Evolutionary conservation across 2,113 vertebrate species (phyloP).

Genomic region (Oncorhynchus masou): DNA sequence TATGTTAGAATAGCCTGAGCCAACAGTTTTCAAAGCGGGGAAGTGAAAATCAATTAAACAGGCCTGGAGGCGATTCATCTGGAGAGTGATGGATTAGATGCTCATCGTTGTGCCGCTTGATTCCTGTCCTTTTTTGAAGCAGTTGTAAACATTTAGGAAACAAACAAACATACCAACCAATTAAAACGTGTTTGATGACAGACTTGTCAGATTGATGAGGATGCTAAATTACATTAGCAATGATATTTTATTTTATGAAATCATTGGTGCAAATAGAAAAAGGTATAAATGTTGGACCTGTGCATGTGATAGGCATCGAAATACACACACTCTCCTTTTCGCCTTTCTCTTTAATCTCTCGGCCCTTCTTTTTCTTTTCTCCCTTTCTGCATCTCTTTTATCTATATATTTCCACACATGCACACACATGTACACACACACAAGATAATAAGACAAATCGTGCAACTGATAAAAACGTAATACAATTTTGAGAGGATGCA

Average conservation of each 20-base stretch:
- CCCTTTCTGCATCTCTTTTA: not conserved
- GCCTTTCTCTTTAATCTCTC: no score
- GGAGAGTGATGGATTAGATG: slow-evolving; percentile 75
- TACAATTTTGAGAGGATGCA: not conserved
- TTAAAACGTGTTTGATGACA: slow-evolving; percentile 49
- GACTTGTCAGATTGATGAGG: slow-evolving; percentile 52
- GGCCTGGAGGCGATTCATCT: slow-evolving; percentile 74
- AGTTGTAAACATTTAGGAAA: slow-evolving; percentile 30
- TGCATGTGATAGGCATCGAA: not conserved
- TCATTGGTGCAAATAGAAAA: not conserved
- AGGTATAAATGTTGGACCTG: not conserved
- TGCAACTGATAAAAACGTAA: slow-evolving; percentile 28
- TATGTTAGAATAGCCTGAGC: slow-evolving; percentile 80
- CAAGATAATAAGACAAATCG: not conserved
- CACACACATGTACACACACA: no score
- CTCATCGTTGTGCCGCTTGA: slow-evolving; percentile 68
- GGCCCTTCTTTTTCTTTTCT: no score
- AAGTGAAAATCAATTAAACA: slow-evolving; percentile 80
- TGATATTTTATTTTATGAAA: slow-evolving; percentile 11
- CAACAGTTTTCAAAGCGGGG: slow-evolving; percentile 79
- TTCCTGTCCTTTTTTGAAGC: slow-evolving; percentile 51
- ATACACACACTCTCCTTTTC: not conserved
- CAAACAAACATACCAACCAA: slow-evolving; percentile 58
- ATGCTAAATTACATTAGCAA: slow-evolving; percentile 39
- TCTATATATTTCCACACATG: not conserved